Evolutionary conservation across 2,113 vertebrate genomes (phyloP).

Genomic region (Acanthochromis polyacanthus): DNA sequence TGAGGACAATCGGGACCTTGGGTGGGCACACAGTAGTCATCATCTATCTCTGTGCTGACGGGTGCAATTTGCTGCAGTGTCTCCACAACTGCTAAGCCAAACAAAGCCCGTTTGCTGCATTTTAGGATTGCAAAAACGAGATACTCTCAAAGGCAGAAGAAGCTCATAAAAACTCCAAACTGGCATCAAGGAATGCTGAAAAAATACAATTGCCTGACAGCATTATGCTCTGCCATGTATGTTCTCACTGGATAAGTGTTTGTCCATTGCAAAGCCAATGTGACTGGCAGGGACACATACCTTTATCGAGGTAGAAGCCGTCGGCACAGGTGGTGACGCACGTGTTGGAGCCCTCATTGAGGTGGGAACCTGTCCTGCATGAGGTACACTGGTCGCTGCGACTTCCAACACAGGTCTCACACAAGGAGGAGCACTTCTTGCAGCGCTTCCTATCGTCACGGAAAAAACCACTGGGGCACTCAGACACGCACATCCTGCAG

Average conservation of each 20-base stretch:
- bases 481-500: slow-evolving; percentile 93
- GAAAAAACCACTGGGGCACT: slow-evolving; percentile 95
- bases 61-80: not conserved
- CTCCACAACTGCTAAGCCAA: not conserved
- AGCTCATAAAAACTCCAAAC: not conserved
- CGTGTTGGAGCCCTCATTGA: slow-evolving; percentile 91
- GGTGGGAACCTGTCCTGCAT: slow-evolving; percentile 92
- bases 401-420: slow-evolving; percentile 94
- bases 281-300: slow-evolving; percentile 74
- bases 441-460: slow-evolving; percentile 95
- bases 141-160: not conserved
- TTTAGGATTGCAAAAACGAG: not conserved
- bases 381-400: slow-evolving; percentile 94
- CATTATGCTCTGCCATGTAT: not conserved
- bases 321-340: slow-evolving; percentile 91
- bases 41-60: not conserved
- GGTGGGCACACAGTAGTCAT: not conserved
- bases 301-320: slow-evolving; percentile 91
- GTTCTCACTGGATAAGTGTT: not conserved
- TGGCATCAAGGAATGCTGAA: not conserved
- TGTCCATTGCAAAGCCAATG: too few relatives aligned
- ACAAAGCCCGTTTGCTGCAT: not conserved
- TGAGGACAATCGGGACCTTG: not conserved
- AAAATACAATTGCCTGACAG: too few relatives aligned
- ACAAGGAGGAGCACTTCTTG: slow-evolving; percentile 94